A percentile compares a stretch with the other conserved stretches of the same genome.
Conservation (phyloP, 2,888 invertebrate species). For the Ornithoptera priamus region DNA sequence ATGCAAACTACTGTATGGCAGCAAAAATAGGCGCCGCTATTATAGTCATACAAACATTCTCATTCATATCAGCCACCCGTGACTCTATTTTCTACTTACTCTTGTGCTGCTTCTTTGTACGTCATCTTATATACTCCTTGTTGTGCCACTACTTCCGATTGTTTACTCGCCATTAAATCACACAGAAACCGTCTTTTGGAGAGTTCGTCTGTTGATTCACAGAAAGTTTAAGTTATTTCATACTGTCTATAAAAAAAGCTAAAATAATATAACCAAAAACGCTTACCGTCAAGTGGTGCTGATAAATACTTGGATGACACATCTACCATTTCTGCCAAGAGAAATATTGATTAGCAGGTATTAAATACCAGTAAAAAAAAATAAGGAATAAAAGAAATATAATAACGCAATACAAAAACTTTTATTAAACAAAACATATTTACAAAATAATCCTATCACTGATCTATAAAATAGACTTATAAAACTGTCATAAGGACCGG, state of each 20-base stretch:
- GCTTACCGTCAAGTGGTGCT: conserved; percentile 54
- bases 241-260: background rate
- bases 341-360: background rate
- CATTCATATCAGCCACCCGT: too few species aligned
- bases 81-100: conserved; percentile 43
- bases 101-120: conserved; percentile 51
- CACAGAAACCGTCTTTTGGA: conserved; percentile 55
- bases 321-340: conserved; percentile 49
- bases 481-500: too few species aligned
- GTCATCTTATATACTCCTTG: conserved; percentile 55
- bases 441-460: too few species aligned
- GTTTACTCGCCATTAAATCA: conserved; percentile 54
- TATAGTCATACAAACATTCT: too few species aligned
- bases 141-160: conserved; percentile 43
- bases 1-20: too few species aligned
- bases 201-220: conserved; percentile 37
- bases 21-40: too few species aligned
- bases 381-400: background rate
- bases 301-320: conserved; percentile 56
- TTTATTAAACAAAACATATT: too few species aligned
- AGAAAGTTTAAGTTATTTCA: background rate
- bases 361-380: background rate
- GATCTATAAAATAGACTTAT: too few species aligned
- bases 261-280: conserved; percentile 5
- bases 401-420: too few species aligned